Conservation (phyloP, 2,113 vertebrate species). For the Neofelis nebulosa region DNA sequence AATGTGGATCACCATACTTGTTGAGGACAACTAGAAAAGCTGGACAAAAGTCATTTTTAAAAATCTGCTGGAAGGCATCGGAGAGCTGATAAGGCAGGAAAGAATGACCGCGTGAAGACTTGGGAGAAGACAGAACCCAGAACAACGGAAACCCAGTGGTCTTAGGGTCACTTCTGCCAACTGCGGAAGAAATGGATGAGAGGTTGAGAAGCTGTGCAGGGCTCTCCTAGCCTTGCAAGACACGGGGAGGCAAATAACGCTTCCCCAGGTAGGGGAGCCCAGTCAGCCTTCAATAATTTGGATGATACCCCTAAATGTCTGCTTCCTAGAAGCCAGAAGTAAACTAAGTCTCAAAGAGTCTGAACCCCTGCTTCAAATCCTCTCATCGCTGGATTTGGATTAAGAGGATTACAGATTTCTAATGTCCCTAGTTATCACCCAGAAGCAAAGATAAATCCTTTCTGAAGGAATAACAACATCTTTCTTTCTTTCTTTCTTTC, state of each 20-base stretch:
- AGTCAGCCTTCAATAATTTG: not conserved
- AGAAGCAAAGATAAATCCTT: constrained; percentile 25
- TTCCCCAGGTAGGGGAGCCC: not conserved
- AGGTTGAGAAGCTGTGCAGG: not conserved
- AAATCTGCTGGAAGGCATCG: not conserved
- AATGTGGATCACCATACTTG: not conserved
- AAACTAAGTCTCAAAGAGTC: not conserved
- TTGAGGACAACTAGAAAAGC: not conserved
- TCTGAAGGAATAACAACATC: not conserved
- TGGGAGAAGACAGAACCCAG: not conserved
- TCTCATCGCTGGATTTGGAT: not conserved
- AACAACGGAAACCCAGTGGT: not conserved
- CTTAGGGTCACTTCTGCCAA: not conserved
- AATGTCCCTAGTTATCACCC: not conserved
- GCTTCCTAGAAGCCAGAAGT: not conserved
- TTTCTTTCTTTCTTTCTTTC: not conserved
- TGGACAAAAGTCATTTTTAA: not conserved
- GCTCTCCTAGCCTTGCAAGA: not conserved
- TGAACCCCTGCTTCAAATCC: not conserved
- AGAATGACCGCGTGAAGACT: not conserved
- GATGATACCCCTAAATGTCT: not conserved
- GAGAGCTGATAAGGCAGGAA: not conserved
- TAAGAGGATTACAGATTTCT: not conserved
- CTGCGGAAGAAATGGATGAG: not conserved
- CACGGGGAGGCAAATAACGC: not conserved